A percentile compares a stretch with the other conserved stretches of the same genome.
Evolutionary conservation across 2,888 invertebrate genomes (phyloP).

Genomic region (Drosophila neotestacea): DNA sequence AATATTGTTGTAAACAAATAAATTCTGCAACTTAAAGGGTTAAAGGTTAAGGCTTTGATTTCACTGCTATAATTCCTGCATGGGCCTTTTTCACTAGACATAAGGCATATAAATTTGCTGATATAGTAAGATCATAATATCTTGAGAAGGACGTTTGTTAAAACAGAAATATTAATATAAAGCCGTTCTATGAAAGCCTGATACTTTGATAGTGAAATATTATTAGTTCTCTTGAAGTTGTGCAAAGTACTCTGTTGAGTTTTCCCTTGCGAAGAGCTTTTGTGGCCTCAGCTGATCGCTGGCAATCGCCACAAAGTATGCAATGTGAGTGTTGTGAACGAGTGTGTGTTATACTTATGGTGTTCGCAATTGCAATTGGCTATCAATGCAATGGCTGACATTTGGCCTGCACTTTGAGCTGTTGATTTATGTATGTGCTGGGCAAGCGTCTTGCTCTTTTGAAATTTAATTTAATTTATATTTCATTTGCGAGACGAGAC

Average conservation of each 20-base stretch:
- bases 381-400: slow-evolving; percentile 51
- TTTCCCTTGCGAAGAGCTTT: neutral
- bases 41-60: too few relatives aligned
- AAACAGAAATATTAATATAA: too few relatives aligned
- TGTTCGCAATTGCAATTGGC: slow-evolving; percentile 28
- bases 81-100: too few relatives aligned
- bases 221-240: neutral
- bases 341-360: slow-evolving; percentile 6
- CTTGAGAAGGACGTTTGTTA: too few relatives aligned
- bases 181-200: too few relatives aligned
- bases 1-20: too few relatives aligned
- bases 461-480: slow-evolving; percentile 78
- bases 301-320: slow-evolving; percentile 25
- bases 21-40: too few relatives aligned
- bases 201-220: too few relatives aligned
- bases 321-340: slow-evolving; percentile 10
- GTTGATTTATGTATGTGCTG: slow-evolving; percentile 66
- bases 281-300: slow-evolving; percentile 32
- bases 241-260: neutral
- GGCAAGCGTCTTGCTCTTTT: slow-evolving; percentile 63
- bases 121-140: too few relatives aligned
- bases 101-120: too few relatives aligned
- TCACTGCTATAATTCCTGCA: too few relatives aligned
- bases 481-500: slow-evolving; percentile 61
- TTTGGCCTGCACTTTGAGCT: slow-evolving; percentile 68